Evolutionary conservation across 2,113 vertebrate species (phyloP), one percentile per base, ranked within the genome.

Genomic region (Protobothrops mucrosquamatus): DNA sequence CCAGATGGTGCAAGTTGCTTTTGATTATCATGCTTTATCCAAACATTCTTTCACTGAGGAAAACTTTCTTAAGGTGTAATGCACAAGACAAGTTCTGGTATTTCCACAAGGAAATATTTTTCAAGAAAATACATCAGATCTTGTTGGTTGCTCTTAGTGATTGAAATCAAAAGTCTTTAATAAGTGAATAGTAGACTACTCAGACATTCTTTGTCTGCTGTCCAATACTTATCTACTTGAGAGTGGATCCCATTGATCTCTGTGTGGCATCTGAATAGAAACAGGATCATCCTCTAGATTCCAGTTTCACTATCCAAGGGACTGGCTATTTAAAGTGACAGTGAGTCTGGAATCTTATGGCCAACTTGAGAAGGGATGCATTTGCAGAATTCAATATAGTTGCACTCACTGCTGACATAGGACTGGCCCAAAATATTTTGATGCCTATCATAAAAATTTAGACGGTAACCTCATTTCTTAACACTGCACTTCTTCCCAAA

Each of bases 1-100:
- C 96, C 94, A 98, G 98, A 96, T 98, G 98, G 98, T 94, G 96
- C 96, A 94, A 95, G 96, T 94, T 91, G 48, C 91, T 96, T 95
- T 95, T 94, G 91, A 90, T 93, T 96, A 94, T 88, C 74, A 24
- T 81, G 26, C 46, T 85, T 46, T 51, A 1, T 90, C 39, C 6
- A 46, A 74, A 92, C 7, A 0, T 46, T 74, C 69, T 54, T 69
- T 39, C 22, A 86, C 46, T 39, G 88, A 90, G 43, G 7, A 61
- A 57, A 90, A n/a, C 22, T 52, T 88, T 59, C 24, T 48, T 56
- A 86, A 20, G 2, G 43, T 18, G 57, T 57, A 89, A 57, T 61
- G 51, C 23, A 86, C 88, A 39, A 52, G n/a, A 89, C 74, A 90
- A 43, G 93, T 64, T 88, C 29, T 43, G 29, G n/a, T 39, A 86